phyloP scores from a whole-genome alignment of 1,140 invertebrate genomes.

The Zeugodacus cucurbitae region DNA sequence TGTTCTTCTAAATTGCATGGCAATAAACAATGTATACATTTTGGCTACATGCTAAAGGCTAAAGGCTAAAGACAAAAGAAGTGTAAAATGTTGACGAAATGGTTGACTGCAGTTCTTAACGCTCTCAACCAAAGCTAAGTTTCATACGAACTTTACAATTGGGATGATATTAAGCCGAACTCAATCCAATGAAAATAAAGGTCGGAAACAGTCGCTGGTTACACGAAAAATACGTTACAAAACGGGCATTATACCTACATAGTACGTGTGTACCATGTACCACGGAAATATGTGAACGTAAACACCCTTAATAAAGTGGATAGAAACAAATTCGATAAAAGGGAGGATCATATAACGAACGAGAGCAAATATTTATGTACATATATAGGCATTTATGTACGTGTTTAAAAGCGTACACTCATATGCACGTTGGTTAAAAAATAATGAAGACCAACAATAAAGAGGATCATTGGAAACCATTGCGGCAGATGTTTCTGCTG shows the following conservation, averaged over 20 bases:
- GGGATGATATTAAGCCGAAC: background rate
- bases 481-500: background rate
- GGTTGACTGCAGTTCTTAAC: no score
- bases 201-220: background rate
- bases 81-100: no score
- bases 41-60: no score
- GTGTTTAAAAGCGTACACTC: no score
- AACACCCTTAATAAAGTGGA: background rate
- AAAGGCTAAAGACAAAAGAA: no score
- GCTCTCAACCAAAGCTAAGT: no score
- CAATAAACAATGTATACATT: no score
- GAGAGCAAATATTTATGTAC: background rate
- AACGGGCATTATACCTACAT: background rate
- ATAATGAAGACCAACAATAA: no score
- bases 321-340: background rate
- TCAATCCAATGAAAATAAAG: background rate
- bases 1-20: no score
- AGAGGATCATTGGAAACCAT: background rate
- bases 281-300: background rate
- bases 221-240: conserved; percentile 16
- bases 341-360: background rate
- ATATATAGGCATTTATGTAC: background rate
- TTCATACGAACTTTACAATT: no score
- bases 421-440: no score
- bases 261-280: no score